Percentiles rank a stretch among this genome's conserved stretches.
These are phyloP conservation scores for Aricia artaxerxes DNA, from an alignment of 2,888 invertebrate species.

Conservation along the genomic window DNA sequence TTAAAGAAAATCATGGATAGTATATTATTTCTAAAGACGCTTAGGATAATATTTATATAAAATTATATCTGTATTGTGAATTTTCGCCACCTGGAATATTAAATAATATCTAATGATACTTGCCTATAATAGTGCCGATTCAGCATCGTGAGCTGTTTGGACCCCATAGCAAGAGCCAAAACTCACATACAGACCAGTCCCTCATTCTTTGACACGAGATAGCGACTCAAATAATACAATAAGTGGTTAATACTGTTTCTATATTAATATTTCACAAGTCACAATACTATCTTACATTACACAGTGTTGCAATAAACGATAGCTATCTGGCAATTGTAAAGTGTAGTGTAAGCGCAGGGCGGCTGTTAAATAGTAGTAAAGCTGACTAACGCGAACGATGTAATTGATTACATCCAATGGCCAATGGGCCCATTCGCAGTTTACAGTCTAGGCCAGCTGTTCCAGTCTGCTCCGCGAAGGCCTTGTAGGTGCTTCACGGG, in stretches of 20 bases:
- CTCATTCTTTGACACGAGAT: not conserved
- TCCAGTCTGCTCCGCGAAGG: no score
- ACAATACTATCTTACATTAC: not conserved
- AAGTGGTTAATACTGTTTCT: slow-evolving; percentile 1
- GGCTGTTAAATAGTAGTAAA: not conserved
- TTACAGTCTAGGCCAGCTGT: no score
- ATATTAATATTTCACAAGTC: not conserved
- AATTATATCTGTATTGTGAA: not conserved
- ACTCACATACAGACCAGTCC: not conserved
- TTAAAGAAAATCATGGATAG: not conserved
- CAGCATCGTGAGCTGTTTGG: no score
- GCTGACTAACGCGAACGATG: not conserved
- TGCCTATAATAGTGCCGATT: no score
- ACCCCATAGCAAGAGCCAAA: not conserved
- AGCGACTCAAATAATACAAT: not conserved
- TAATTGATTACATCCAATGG: not conserved
- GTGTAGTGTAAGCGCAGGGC: not conserved
- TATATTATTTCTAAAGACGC: not conserved
- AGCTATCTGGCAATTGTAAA: not conserved
- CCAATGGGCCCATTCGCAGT: not conserved
- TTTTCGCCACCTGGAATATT: not conserved
- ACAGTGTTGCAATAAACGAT: not conserved
- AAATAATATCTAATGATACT: no score
- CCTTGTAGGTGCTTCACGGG: not conserved
- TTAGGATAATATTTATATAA: no score